Evolutionary conservation across 2,888 invertebrate species (phyloP), one percentile per base, ranked within the genome.

Genomic region (Pharmacophagus antenor): DNA sequence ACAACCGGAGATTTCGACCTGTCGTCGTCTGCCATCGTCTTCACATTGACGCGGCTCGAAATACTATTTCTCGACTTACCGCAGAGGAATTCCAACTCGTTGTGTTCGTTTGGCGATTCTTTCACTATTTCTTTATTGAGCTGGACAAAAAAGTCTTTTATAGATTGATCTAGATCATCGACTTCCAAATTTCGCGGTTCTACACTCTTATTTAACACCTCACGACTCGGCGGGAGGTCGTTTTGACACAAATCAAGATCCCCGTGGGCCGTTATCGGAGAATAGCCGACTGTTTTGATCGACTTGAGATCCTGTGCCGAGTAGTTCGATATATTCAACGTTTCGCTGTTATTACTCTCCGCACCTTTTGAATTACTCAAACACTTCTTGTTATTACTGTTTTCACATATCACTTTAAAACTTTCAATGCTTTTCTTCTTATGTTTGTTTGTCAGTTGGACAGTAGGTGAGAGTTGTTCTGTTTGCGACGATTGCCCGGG

Each of bases 201-300:
- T 1, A 80, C 59, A 1, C 58, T 60, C 67, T 79, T 65, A 2
- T 62, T 57, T 4, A 84, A 70, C 2, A 69, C 56, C n/a, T 70
- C 65, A 0, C 71, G 58, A 50, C 68, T 67, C 0, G 85, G 86
- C 0, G 87, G 86, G 0, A 61, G 57, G 69, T 85, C 85, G n/a
- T 56, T 21, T 12, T 22, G 4, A n/a, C 61, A 61, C 25, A 27
- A 17, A 15, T 81, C 69, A 0, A 68, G 65, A 47, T 79, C 77
- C 0, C 82, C 83, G 31, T 86, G 86, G 1, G 74, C 88, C 21
- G 75, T 85, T 20, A 87, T 85, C 12, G 74, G 77, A 0, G 69
- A 72, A 12, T 65, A 67, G 2, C 82, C 84, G n/a, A 72, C 55
- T 2, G 83, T 81, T 2, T 68, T 66, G 59, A 87, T 81, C 10